Percentiles rank a stretch among this genome's conserved stretches.
phyloP scores from a whole-genome alignment of 2,113 vertebrate genomes.

The Aegypius monachus region DNA sequence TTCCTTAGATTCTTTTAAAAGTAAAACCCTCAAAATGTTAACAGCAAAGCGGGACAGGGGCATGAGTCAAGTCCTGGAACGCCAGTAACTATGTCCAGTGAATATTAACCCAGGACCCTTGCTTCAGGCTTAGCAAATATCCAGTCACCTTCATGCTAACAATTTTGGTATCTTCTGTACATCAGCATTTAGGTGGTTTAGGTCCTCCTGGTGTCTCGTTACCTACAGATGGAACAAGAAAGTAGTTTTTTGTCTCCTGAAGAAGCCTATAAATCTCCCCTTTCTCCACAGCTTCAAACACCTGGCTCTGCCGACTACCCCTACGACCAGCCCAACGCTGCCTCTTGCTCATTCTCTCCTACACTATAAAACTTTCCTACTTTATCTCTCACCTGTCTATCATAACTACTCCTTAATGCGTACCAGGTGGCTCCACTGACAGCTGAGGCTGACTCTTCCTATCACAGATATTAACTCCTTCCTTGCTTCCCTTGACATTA shows the following conservation, averaged over 20 bases:
- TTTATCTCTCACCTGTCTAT: conserved; percentile 30
- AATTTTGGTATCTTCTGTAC: not conserved
- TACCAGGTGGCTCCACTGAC: not conserved
- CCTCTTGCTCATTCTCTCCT: not conserved
- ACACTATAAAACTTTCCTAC: not conserved
- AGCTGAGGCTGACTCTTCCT: not conserved
- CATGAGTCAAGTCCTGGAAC: not conserved
- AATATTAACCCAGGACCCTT: not conserved
- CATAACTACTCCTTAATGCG: conserved; percentile 19
- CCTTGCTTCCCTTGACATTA: not conserved
- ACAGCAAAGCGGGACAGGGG: not conserved
- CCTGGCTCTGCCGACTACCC: not conserved
- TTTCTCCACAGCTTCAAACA: not conserved
- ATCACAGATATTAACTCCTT: conserved; percentile 29
- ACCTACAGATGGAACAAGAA: not conserved
- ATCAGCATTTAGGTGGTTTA: not conserved
- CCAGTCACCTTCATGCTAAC: not conserved
- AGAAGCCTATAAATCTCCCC: conserved; percentile 8
- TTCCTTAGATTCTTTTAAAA: not conserved
- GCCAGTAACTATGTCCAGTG: not conserved
- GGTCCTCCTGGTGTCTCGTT: not conserved
- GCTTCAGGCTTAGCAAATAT: not conserved
- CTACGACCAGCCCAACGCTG: fast-evolving
- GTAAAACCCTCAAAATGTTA: not conserved
- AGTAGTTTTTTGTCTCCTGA: not conserved